These are phyloP conservation scores for Amphipoea lucens DNA, from an alignment of 2,888 invertebrate genomes.

Conservation along the genomic window DNA sequence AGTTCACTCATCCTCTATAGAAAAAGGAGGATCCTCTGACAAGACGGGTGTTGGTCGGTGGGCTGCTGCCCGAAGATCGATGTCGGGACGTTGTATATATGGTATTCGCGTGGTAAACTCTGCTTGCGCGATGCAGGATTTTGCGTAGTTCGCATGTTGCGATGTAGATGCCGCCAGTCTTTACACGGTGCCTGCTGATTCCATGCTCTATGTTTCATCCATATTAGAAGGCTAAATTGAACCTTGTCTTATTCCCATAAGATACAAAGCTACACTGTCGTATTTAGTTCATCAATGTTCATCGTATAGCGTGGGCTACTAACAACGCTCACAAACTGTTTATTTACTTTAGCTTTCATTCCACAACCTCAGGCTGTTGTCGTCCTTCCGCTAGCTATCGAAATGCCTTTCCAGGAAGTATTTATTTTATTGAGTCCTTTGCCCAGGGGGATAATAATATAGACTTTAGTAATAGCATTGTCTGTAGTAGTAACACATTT, in stretches of 20 bases:
- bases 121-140: background rate
- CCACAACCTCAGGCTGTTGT: background rate
- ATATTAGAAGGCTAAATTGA: background rate
- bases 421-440: background rate
- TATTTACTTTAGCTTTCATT: background rate
- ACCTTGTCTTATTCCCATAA: background rate
- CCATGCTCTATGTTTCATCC: too few species aligned
- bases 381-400: background rate
- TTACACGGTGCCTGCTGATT: background rate
- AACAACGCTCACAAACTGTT: background rate
- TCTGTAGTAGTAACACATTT: background rate
- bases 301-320: background rate
- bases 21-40: background rate
- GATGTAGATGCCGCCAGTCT: too few species aligned
- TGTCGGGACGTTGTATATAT: background rate
- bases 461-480: background rate
- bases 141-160: too few species aligned
- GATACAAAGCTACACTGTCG: background rate
- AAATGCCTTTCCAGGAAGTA: background rate
- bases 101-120: background rate
- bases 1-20: background rate
- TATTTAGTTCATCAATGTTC: background rate
- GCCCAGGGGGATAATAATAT: background rate
- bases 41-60: background rate
- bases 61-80: background rate